Conservation (phyloP, 2,888 invertebrate genomes). For the Conus canariensis region DNA sequence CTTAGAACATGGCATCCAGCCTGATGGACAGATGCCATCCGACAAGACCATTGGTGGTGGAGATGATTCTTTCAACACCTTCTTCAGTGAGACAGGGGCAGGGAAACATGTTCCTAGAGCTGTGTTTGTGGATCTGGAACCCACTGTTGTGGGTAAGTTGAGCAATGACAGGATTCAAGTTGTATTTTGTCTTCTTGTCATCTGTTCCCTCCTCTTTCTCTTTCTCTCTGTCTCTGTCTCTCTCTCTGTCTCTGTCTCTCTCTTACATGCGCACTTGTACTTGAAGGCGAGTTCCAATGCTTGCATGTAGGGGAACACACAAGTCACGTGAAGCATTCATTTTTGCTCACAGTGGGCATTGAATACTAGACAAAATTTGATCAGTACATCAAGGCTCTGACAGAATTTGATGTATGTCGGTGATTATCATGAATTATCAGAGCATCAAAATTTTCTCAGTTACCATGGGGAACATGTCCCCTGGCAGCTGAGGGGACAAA, state of each 20-base stretch:
- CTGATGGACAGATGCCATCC: constrained; percentile 49
- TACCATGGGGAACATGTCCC: no score
- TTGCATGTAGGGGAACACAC: no score
- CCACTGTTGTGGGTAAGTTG: constrained; percentile 83
- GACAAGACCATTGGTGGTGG: constrained; percentile 76
- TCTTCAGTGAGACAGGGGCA: constrained; percentile 83
- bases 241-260: no score
- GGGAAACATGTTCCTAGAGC: constrained; percentile 95
- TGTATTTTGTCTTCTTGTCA: not conserved
- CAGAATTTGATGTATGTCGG: no score
- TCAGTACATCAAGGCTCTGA: no score
- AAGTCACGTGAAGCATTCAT: no score
- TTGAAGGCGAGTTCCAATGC: not conserved
- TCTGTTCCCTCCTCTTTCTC: not conserved
- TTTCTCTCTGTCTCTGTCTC: no score
- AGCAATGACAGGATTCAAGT: not conserved
- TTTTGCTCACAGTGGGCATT: no score
- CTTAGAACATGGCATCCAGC: constrained; percentile 52
- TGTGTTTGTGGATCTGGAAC: constrained; percentile 92
- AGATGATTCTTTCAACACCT: constrained; percentile 53
- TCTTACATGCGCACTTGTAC: constrained; percentile 34
- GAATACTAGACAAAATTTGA: no score
- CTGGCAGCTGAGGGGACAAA: no score
- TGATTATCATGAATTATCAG: no score
- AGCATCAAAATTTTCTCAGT: no score